phyloP scores from a whole-genome alignment of 1,140 invertebrate genomes.

The Cotesia glomerata region DNA sequence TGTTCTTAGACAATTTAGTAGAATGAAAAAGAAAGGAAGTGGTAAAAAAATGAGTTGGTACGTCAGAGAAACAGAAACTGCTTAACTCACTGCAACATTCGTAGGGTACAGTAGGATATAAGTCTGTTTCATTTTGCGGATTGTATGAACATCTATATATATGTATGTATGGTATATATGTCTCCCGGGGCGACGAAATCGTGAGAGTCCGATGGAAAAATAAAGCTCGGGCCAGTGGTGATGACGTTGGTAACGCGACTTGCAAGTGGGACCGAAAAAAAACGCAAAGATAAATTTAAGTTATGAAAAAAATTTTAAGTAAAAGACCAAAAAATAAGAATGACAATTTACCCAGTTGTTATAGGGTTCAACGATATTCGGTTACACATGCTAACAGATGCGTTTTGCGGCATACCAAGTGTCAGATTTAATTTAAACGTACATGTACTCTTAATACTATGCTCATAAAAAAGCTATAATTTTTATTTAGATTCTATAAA shows the following conservation, averaged over 20 bases:
- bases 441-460: neutral
- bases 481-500: neutral
- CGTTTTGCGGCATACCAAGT: neutral
- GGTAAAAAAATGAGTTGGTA: neutral
- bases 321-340: neutral
- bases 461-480: neutral
- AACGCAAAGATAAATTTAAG: neutral
- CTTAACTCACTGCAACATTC: neutral
- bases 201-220: conserved; percentile 36
- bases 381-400: conserved; percentile 12
- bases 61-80: conserved; percentile 3
- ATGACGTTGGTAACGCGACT: conserved; percentile 19
- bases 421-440: conserved; percentile 10
- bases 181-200: conserved; percentile 27
- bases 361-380: neutral
- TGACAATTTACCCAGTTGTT: neutral
- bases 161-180: neutral
- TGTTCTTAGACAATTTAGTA: neutral
- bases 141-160: neutral
- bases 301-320: neutral
- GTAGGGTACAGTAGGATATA: neutral
- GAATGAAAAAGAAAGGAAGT: neutral
- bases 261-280: neutral
- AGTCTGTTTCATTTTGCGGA: neutral
- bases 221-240: conserved; percentile 19